phyloP scores from a whole-genome alignment of 2,113 vertebrate species.

The Cygnus buccinator region DNA sequence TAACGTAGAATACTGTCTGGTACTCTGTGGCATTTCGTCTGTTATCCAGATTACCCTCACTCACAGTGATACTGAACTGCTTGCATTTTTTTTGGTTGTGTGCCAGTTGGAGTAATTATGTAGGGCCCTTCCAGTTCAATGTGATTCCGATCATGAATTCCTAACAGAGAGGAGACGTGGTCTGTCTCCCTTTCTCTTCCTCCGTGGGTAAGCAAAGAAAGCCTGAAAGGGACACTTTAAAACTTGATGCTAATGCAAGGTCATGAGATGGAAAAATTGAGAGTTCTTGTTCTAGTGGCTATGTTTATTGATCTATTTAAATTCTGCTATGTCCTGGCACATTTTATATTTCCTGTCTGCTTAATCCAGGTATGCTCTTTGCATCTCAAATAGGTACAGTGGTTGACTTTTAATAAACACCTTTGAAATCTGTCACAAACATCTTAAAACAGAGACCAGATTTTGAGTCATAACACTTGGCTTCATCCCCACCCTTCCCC shows the following conservation, averaged over 20 bases:
- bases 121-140: neutral
- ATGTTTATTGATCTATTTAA: conserved; percentile 37
- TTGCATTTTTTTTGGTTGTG: neutral
- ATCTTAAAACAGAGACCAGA: neutral
- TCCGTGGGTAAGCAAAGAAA: neutral
- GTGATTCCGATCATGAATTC: neutral
- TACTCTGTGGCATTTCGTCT: neutral
- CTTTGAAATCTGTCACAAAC: neutral
- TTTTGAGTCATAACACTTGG: neutral
- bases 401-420: neutral
- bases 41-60: neutral
- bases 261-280: conserved; percentile 27
- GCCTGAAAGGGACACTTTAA: neutral
- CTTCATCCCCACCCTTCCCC: neutral
- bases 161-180: neutral
- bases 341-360: conserved; percentile 41
- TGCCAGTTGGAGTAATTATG: neutral
- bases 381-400: neutral
- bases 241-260: conserved; percentile 37
- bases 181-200: neutral
- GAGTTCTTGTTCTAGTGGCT: neutral
- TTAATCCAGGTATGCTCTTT: neutral
- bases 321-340: neutral
- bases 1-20: neutral
- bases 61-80: neutral